Evolutionary conservation across 2,888 invertebrate genomes (phyloP).

Genomic region (Perizoma flavofasciatum): DNA sequence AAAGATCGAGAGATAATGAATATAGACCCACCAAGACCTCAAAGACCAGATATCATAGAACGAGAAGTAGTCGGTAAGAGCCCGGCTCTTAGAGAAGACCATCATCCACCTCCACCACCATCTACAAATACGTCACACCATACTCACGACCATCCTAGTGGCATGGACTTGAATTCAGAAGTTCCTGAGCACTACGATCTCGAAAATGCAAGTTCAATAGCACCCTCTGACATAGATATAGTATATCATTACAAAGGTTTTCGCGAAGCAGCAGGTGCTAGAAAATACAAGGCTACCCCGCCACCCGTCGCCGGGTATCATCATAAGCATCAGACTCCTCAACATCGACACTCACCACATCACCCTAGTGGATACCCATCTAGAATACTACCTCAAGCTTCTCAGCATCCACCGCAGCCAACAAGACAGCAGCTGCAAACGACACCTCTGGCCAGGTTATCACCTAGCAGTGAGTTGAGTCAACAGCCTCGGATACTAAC

Average conservation of each 20-base stretch:
- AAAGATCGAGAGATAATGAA: conserved; percentile 93
- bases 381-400: conserved; percentile 87
- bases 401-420: conserved; percentile 87
- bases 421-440: conserved; percentile 91
- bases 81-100: conserved; percentile 90
- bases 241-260: conserved; percentile 98
- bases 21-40: conserved; percentile 89
- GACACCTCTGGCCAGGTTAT: conserved; percentile 94
- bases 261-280: conserved; percentile 91
- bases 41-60: conserved; percentile 97
- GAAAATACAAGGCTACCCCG: conserved; percentile 94
- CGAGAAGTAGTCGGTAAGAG: conserved; percentile 94
- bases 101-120: conserved; percentile 91
- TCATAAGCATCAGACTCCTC: conserved; percentile 89
- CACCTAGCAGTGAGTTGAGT: conserved; percentile 96
- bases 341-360: conserved; percentile 91
- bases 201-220: conserved; percentile 98
- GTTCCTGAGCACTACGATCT: conserved; percentile 97
- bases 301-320: conserved; percentile 90
- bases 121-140: conserved; percentile 89
- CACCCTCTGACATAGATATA: conserved; percentile 98
- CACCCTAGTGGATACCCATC: conserved; percentile 90
- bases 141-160: conserved; percentile 88
- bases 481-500: conserved; percentile 97
- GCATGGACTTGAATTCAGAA: conserved; percentile 90